These are phyloP conservation scores for Sebastes nivosus DNA, from an alignment of 2,797 vertebrate species.

Conservation along the genomic window DNA sequence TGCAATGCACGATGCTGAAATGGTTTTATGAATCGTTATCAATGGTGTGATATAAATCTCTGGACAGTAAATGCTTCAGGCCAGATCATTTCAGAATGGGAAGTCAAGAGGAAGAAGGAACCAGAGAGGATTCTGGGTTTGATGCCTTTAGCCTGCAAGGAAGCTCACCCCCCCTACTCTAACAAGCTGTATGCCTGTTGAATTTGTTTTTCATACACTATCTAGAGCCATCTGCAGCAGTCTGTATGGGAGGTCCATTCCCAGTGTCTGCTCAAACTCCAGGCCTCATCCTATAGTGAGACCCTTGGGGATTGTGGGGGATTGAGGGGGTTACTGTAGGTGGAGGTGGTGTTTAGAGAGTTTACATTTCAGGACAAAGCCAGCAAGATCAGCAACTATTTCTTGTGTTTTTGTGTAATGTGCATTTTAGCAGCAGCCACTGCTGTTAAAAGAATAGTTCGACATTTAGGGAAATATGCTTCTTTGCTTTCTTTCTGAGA, in stretches of 20 bases:
- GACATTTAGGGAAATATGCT: neutral
- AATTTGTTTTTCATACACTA: slow-evolving; percentile 37
- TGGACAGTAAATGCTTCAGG: neutral
- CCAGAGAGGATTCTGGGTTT: neutral
- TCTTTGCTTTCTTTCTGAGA: neutral
- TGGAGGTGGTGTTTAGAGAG: neutral
- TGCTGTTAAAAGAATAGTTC: neutral
- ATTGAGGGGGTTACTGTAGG: neutral
- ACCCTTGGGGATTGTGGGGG: neutral
- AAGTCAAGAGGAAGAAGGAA: slow-evolving; percentile 6
- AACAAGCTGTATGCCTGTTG: neutral
- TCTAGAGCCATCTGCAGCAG: slow-evolving; percentile 17
- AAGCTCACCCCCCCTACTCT: neutral
- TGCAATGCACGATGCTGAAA: neutral
- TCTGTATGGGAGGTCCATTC: slow-evolving; percentile 36
- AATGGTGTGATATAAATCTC: slow-evolving; percentile 25
- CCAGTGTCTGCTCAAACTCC: slow-evolving; percentile 16
- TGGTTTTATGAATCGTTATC: neutral
- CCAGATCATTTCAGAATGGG: neutral
- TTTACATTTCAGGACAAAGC: neutral
- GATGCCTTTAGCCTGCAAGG: slow-evolving; percentile 6
- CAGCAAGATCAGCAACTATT: slow-evolving; percentile 1
- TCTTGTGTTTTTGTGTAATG: slow-evolving; percentile 29
- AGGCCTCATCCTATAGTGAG: neutral
- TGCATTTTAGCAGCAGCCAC: slow-evolving; percentile 13